Conservation (phyloP, 2,888 invertebrate species). For the Tortricodes alternella region DNA sequence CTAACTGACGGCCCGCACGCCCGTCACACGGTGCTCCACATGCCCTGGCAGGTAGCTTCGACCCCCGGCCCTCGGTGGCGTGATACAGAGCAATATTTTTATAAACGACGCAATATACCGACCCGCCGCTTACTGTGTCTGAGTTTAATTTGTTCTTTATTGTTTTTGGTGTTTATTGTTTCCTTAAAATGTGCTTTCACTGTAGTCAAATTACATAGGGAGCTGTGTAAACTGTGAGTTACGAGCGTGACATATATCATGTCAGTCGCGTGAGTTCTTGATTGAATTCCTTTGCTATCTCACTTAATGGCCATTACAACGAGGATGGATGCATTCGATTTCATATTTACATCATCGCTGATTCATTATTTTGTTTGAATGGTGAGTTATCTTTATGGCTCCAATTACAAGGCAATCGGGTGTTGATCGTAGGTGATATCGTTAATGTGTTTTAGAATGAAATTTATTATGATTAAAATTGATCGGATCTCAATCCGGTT, state of each 20-base stretch:
- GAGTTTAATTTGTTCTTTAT: constrained; percentile 74
- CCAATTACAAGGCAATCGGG: constrained; percentile 28
- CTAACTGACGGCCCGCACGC: constrained; percentile 32
- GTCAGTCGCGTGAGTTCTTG: constrained; percentile 48
- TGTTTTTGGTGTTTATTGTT: constrained; percentile 78
- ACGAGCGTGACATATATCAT: constrained; percentile 39
- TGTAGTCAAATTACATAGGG: constrained; percentile 53
- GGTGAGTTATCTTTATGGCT: constrained; percentile 22
- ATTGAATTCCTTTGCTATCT: constrained; percentile 34
- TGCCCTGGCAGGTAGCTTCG: constrained; percentile 57
- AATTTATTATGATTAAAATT: constrained; percentile 18
- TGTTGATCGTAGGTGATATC: constrained; percentile 21
- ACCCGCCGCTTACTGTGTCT: constrained; percentile 60
- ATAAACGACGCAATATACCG: constrained; percentile 56
- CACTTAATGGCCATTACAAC: constrained; percentile 20
- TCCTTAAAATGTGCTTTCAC: constrained; percentile 67
- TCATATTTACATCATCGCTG: constrained; percentile 17
- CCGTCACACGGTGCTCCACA: constrained; percentile 35
- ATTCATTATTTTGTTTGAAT: constrained; percentile 28
- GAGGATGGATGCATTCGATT: constrained; percentile 26
- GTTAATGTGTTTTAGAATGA: constrained; percentile 25
- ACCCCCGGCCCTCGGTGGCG: constrained; percentile 59
- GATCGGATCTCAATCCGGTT: constrained; percentile 12
- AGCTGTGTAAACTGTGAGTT: constrained; percentile 48
- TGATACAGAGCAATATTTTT: constrained; percentile 67